Evolutionary conservation across 2,797 vertebrate species (phyloP).

Genomic region (Acrossocheilus fasciatus): DNA sequence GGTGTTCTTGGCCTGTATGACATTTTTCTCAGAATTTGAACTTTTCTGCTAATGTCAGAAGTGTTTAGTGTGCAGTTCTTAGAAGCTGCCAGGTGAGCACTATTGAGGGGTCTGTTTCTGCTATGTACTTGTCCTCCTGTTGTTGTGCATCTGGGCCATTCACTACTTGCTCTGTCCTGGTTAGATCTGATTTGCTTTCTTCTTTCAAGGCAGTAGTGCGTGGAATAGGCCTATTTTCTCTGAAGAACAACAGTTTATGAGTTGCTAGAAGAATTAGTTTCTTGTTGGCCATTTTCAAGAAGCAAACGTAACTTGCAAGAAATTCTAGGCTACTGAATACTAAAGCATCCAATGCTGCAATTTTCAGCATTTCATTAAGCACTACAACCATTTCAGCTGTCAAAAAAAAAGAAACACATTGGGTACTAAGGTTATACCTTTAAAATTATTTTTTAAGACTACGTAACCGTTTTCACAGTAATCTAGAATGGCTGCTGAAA

Average conservation of each 20-base stretch:
- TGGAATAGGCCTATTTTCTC: background rate
- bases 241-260: background rate
- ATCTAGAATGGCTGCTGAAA: background rate
- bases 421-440: background rate
- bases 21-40: background rate
- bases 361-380: background rate
- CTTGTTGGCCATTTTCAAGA: background rate
- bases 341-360: background rate
- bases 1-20: background rate
- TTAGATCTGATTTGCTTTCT: background rate
- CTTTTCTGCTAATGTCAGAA: background rate
- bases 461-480: background rate
- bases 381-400: background rate
- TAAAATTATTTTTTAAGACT: background rate
- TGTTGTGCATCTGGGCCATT: background rate
- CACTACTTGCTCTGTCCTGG: background rate
- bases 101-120: background rate
- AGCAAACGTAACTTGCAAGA: background rate
- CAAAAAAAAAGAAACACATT: background rate
- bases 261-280: background rate
- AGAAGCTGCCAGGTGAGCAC: background rate
- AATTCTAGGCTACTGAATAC: background rate
- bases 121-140: background rate
- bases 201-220: background rate
- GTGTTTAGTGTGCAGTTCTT: background rate